phyloP scores from a whole-genome alignment of 23 tunicate genomes.

The Botrylloides violaceus region DNA sequence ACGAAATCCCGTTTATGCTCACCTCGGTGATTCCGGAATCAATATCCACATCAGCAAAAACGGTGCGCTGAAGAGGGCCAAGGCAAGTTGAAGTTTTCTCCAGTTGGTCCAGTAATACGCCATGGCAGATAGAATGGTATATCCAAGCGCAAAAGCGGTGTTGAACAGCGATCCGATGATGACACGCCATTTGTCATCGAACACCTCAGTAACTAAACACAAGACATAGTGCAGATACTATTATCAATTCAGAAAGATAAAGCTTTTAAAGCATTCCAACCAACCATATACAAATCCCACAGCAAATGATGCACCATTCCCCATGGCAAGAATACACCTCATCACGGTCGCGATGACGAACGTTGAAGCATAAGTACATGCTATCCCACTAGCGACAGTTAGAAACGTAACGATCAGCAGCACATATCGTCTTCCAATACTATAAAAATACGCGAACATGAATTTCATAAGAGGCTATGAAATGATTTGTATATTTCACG shows the following conservation, averaged over 20 bases:
- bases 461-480: too few relatives aligned
- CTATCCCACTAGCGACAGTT: neutral
- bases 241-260: too few relatives aligned
- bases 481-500: too few relatives aligned
- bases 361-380: neutral
- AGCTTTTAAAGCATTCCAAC: neutral
- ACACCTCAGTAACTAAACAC: constrained; percentile 76
- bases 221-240: too few relatives aligned
- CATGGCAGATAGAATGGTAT: constrained; percentile 69
- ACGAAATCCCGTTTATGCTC: too few relatives aligned
- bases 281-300: neutral
- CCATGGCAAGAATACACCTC: neutral
- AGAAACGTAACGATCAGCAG: neutral
- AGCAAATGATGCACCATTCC: neutral
- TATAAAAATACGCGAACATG: too few relatives aligned
- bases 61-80: constrained; percentile 57
- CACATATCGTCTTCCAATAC: neutral
- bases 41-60: constrained; percentile 48
- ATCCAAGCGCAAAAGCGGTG: constrained; percentile 74
- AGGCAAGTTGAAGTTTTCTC: constrained; percentile 64
- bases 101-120: constrained; percentile 65
- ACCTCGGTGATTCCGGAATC: neutral
- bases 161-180: constrained; percentile 56
- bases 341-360: neutral
- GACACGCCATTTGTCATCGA: constrained; percentile 55